Percentiles rank a stretch among this genome's conserved stretches.
These are phyloP conservation scores for Lasaia peninsularis DNA, from an alignment of 1,140 invertebrate species.

Conservation along the genomic window DNA sequence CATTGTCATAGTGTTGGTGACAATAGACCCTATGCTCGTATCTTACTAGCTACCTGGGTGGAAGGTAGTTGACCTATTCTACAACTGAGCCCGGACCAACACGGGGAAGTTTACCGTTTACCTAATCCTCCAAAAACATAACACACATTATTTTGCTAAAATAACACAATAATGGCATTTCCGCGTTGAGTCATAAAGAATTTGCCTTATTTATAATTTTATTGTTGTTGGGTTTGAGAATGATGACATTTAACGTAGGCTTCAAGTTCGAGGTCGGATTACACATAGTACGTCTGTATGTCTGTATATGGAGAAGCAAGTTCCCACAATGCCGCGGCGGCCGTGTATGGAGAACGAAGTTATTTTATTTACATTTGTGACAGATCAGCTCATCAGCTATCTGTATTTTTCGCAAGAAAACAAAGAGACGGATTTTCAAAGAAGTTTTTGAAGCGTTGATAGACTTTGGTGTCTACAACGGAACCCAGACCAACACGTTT, in stretches of 20 bases:
- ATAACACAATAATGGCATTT: no score
- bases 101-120: no score
- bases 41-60: no score
- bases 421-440: neutral
- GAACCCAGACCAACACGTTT: no score
- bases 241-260: constrained; percentile 23
- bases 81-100: no score
- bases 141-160: no score
- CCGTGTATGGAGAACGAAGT: constrained; percentile 26
- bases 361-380: constrained; percentile 24
- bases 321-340: constrained; percentile 19
- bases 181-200: neutral
- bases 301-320: constrained; percentile 25
- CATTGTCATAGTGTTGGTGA: no score
- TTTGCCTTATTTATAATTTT: neutral
- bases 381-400: neutral
- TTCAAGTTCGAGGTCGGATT: constrained; percentile 39
- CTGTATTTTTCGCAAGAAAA: neutral
- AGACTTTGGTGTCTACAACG: no score
- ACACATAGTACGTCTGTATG: constrained; percentile 19
- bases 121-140: no score
- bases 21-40: no score
- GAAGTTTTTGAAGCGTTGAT: no score
- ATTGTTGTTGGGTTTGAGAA: neutral
- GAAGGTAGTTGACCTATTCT: no score